These are phyloP conservation scores for Hesperia comma DNA, from an alignment of 2,888 invertebrate genomes.

Conservation along the genomic window DNA sequence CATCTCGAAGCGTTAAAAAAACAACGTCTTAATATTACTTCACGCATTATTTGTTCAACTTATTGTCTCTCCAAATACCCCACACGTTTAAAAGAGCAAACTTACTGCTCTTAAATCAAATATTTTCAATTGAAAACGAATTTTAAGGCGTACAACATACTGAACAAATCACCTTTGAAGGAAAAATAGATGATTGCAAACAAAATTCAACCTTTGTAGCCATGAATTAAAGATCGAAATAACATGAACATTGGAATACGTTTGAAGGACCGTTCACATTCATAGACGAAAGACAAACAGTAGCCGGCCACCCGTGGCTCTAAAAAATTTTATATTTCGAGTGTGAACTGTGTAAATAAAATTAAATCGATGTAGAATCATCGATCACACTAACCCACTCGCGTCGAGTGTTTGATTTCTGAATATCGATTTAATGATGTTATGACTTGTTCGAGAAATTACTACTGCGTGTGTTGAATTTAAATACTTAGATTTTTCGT, in stretches of 20 bases:
- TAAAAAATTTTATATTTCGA: slow-evolving; percentile 65
- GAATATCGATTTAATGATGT: background rate
- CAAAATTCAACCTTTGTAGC: background rate
- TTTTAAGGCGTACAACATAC: background rate
- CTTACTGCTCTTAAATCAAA: slow-evolving; percentile 13
- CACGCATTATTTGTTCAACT: slow-evolving; percentile 37
- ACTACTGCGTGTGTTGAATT: background rate
- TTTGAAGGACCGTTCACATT: slow-evolving; percentile 59
- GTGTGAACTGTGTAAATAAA: slow-evolving; percentile 75
- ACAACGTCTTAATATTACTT: slow-evolving; percentile 39
- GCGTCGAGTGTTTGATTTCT: slow-evolving; percentile 49
- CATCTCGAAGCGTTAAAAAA: slow-evolving; percentile 34
- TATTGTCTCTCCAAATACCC: slow-evolving; percentile 40
- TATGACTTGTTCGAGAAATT: background rate
- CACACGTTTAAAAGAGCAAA: slow-evolving; percentile 36
- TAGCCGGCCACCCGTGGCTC: slow-evolving; percentile 76
- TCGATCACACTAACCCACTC: slow-evolving; percentile 67
- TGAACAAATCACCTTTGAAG: background rate
- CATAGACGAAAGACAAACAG: slow-evolving; percentile 74
- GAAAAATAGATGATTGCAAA: background rate
- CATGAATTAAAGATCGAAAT: slow-evolving; percentile 4
- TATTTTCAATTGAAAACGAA: slow-evolving; percentile 43
- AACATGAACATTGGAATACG: slow-evolving; percentile 3
- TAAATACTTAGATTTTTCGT: too few relatives aligned
- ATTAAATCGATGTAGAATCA: slow-evolving; percentile 70